Percentiles rank a stretch among this genome's conserved stretches.
Conservation (phyloP, 1,140 invertebrate genomes). For the Andrena cerasifolii region DNA sequence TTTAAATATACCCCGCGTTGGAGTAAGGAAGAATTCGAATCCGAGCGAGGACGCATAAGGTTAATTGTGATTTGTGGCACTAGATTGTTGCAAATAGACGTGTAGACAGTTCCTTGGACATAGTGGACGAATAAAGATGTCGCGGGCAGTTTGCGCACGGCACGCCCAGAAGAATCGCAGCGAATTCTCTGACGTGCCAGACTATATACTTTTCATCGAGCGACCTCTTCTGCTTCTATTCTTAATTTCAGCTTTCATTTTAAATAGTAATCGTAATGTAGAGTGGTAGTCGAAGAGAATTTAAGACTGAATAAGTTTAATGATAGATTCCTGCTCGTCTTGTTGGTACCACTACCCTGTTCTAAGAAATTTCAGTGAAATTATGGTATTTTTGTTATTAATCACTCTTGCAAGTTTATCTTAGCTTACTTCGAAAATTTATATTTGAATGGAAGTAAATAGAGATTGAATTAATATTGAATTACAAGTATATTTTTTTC, state of each 20-base stretch:
- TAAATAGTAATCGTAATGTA: too few relatives aligned
- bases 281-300: too few relatives aligned
- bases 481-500: too few relatives aligned
- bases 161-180: not conserved
- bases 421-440: too few relatives aligned
- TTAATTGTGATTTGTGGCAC: constrained; percentile 65
- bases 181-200: not conserved
- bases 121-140: constrained; percentile 58
- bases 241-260: not conserved
- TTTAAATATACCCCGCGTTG: constrained; percentile 59
- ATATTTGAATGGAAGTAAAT: too few relatives aligned
- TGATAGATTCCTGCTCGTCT: too few relatives aligned
- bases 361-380: too few relatives aligned
- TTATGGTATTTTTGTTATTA: too few relatives aligned
- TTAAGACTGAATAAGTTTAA: too few relatives aligned
- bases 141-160: constrained; percentile 29
- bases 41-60: constrained; percentile 42
- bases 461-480: too few relatives aligned
- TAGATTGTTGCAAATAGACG: constrained; percentile 57
- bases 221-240: not conserved
- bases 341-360: too few relatives aligned
- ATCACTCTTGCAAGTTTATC: too few relatives aligned
- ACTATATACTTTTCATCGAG: constrained; percentile 2
- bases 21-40: constrained; percentile 47
- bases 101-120: constrained; percentile 61